A percentile compares a stretch with the other conserved stretches of the same genome.
Conservation (phyloP, 2,113 vertebrate genomes). For the Marmota monax region DNA sequence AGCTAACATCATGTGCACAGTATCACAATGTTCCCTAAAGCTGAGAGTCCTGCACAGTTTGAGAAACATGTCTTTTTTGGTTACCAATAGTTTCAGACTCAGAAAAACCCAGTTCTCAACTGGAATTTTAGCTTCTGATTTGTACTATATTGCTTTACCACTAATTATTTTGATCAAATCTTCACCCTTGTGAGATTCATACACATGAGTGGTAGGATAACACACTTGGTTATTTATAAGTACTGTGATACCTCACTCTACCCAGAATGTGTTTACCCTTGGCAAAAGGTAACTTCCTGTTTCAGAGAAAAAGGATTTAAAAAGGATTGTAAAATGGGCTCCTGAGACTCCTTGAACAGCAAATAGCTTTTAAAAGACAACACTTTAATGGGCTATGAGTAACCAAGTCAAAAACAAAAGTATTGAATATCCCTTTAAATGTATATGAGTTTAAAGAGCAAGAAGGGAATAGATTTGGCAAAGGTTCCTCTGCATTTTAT, state of each 20-base stretch:
- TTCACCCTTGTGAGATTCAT: background rate
- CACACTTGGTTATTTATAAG: background rate
- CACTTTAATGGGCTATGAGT: conserved; percentile 70
- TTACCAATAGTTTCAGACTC: background rate
- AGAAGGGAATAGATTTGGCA: conserved; percentile 58
- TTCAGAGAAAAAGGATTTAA: conserved; percentile 66
- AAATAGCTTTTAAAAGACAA: conserved; percentile 79
- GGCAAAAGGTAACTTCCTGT: conserved; percentile 70
- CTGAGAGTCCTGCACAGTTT: background rate
- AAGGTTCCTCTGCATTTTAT: conserved; percentile 61
- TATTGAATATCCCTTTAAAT: conserved; percentile 80
- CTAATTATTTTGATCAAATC: background rate
- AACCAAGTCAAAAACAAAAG: conserved; percentile 75
- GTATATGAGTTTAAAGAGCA: conserved; percentile 63
- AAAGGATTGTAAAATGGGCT: conserved; percentile 66
- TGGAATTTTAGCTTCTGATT: rapidly evolving
- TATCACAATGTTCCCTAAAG: background rate
- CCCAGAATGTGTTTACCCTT: conserved; percentile 51
- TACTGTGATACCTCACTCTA: background rate
- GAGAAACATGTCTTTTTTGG: background rate
- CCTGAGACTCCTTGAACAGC: conserved; percentile 50
- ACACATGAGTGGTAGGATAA: background rate
- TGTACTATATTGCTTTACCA: background rate
- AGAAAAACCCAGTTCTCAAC: background rate
- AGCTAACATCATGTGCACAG: background rate